These are phyloP conservation scores for Netelia virgata DNA, from an alignment of 2,888 invertebrate genomes.

Conservation along the genomic window DNA sequence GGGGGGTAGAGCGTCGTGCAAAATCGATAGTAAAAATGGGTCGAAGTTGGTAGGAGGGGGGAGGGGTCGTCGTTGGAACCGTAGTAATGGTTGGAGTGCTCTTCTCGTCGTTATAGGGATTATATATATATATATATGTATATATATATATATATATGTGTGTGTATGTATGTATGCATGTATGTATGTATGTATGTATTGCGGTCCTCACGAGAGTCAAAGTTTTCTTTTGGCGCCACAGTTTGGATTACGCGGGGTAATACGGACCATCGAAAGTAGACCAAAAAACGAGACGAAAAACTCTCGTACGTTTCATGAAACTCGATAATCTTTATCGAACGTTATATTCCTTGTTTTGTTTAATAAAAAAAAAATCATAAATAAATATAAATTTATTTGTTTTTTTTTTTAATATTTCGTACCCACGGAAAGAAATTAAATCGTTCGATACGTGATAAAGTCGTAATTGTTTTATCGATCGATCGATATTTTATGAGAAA, in stretches of 20 bases:
- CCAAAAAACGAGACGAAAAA: background rate
- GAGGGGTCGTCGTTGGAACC: conserved; percentile 31
- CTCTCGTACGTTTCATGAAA: too few species aligned
- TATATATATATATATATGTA: conserved; percentile 8
- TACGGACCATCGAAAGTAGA: background rate
- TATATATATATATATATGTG: too few species aligned
- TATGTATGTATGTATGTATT: background rate
- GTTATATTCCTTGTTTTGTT: too few species aligned
- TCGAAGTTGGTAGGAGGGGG: conserved; percentile 55
- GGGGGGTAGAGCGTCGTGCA: conserved; percentile 8
- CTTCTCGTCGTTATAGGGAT: conserved; percentile 34
- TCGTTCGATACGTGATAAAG: too few species aligned
- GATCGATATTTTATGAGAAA: too few species aligned
- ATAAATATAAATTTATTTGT: too few species aligned
- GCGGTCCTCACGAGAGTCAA: conserved; percentile 13
- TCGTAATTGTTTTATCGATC: too few species aligned
- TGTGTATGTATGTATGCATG: background rate
- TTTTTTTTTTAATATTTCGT: too few species aligned
- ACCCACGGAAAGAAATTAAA: too few species aligned
- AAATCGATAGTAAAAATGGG: conserved; percentile 67
- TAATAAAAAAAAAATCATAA: too few species aligned
- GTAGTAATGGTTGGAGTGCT: conserved; percentile 1
- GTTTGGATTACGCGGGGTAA: background rate
- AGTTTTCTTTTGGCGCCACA: conserved; percentile 46
- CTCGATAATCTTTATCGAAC: too few species aligned